A percentile compares a stretch with the other conserved stretches of the same genome.
Conservation (phyloP, 2,113 vertebrate species). For the Noctilio leporinus region DNA sequence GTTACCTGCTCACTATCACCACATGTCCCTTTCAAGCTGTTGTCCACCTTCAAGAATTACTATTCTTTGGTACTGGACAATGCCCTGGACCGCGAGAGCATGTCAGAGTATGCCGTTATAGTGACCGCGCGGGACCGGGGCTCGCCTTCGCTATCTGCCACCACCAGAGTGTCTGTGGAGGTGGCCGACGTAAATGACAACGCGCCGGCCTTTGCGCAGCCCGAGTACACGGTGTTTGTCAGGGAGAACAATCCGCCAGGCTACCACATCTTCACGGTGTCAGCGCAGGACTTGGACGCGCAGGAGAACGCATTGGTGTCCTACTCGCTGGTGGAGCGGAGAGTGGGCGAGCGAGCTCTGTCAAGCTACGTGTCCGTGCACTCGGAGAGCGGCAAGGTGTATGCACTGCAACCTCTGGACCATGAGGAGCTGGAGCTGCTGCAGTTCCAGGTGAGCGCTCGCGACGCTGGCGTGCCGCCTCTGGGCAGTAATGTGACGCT, state of each 20-base stretch:
- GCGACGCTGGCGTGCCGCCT: too few relatives aligned
- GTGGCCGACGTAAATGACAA: too few relatives aligned
- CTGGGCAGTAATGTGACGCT: too few relatives aligned
- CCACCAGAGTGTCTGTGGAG: constrained; percentile 52
- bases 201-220: too few relatives aligned
- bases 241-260: too few relatives aligned
- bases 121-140: constrained; percentile 65
- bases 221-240: too few relatives aligned
- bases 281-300: not conserved
- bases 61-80: constrained; percentile 86
- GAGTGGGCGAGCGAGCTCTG: not conserved
- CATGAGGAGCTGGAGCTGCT: too few relatives aligned
- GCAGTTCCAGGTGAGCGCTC: too few relatives aligned
- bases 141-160: constrained; percentile 68
- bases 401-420: too few relatives aligned
- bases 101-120: constrained; percentile 74
- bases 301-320: constrained; percentile 57
- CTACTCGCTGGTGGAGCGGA: not conserved
- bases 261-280: too few relatives aligned
- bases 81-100: constrained; percentile 80
- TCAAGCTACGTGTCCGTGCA: not conserved
- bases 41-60: constrained; percentile 91
- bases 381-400: too few relatives aligned
- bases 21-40: constrained; percentile 88
- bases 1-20: constrained; percentile 87